Evolutionary conservation across 2,113 vertebrate genomes (phyloP).

Genomic region (Tonatia bakeri): DNA sequence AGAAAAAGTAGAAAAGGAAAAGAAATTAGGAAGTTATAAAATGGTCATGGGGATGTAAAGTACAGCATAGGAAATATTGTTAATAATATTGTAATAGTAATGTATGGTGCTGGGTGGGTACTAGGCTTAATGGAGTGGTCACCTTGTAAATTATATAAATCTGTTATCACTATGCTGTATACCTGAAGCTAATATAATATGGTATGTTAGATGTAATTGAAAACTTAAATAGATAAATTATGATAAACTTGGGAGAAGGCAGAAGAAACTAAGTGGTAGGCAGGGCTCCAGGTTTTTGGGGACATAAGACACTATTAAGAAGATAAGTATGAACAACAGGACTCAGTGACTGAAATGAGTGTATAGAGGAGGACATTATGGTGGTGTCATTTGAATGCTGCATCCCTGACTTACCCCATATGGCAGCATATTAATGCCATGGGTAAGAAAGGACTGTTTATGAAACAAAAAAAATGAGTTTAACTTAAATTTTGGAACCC

Average conservation of each 20-base stretch:
- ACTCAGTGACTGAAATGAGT: not conserved
- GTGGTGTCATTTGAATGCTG: not conserved
- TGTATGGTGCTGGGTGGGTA: not conserved
- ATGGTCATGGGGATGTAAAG: not conserved
- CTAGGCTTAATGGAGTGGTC: not conserved
- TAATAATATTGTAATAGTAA: not conserved
- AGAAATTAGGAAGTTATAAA: not conserved
- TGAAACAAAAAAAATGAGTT: not conserved
- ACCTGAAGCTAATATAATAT: not conserved
- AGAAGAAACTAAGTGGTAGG: not conserved
- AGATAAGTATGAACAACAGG: not conserved
- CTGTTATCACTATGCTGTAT: not conserved
- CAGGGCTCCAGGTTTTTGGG: not conserved
- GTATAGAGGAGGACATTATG: not conserved
- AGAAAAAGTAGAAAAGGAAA: not conserved
- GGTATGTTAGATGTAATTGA: not conserved
- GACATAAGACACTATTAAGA: not conserved
- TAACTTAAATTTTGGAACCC: not conserved
- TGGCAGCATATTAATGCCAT: not conserved
- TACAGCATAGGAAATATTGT: not conserved
- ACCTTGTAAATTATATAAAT: not conserved
- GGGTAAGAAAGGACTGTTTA: not conserved
- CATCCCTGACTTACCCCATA: not conserved
- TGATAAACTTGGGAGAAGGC: not conserved
- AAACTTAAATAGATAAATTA: not conserved